Percentiles rank a stretch among this genome's conserved stretches.
Evolutionary conservation across 2,113 vertebrate species (phyloP).

Genomic region (Caranx ignobilis): DNA sequence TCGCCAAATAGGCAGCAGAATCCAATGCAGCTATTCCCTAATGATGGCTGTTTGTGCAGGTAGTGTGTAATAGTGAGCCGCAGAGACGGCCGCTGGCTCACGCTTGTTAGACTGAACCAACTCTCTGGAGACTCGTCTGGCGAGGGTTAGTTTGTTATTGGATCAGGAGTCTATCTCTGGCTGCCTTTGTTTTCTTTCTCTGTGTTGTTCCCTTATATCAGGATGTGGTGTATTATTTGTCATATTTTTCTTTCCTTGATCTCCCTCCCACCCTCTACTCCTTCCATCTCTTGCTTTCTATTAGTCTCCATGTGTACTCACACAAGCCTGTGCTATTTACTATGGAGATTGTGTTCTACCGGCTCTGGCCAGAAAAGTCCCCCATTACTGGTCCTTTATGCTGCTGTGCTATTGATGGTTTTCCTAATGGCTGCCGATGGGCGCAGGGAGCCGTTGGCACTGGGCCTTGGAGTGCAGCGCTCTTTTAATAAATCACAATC

Average conservation of each 20-base stretch:
- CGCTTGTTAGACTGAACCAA: conserved; percentile 76
- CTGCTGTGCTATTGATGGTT: conserved; percentile 97
- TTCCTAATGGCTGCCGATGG: conserved; percentile 98
- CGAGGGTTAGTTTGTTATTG: conserved; percentile 67
- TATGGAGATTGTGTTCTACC: conserved; percentile 89
- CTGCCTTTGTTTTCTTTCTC: conserved; percentile 61
- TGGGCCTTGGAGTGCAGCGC: conserved; percentile 92
- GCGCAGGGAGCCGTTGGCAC: conserved; percentile 95
- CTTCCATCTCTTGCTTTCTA: conserved; percentile 33
- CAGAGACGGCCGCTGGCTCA: conserved; percentile 71
- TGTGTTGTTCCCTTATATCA: conserved; percentile 37
- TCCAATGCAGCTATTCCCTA: conserved; percentile 76
- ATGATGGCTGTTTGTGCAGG: conserved; percentile 82
- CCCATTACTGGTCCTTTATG: conserved; percentile 96
- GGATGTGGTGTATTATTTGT: conserved; percentile 43
- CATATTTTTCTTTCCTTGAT: conserved; percentile 52
- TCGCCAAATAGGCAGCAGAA: conserved; percentile 75
- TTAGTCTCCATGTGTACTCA: conserved; percentile 80
- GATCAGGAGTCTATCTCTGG: conserved; percentile 59
- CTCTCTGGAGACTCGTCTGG: conserved; percentile 76
- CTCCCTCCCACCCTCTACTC: conserved; percentile 24
- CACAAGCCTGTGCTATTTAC: conserved; percentile 87
- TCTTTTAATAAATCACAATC: conserved; percentile 99
- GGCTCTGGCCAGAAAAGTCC: conserved; percentile 84
- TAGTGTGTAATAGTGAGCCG: conserved; percentile 75